Base-by-base conservation (phyloP, 2,888 invertebrate genomes). In the Aleiodes leptofemur region DNA sequence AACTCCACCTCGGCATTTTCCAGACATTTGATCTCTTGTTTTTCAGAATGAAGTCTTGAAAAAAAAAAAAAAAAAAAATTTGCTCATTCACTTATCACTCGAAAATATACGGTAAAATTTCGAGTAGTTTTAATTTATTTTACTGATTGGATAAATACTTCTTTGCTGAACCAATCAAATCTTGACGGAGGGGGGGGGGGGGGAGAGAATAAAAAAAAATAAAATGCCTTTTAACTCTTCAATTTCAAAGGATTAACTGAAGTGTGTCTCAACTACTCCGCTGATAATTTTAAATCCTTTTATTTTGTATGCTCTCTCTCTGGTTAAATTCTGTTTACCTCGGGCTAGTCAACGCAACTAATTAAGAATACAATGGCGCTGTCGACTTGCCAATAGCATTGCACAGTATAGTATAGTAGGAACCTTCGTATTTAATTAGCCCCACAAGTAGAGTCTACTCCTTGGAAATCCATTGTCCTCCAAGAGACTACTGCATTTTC, bases 401-500 rank as follows among this genome's bases (percentile, higher is more conserved):
- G 69, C 57, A 14, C 14, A 34, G 61, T 7, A 38, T 38, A 38
- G 38, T 43, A 43, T n/a, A 53, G 72, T 74, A 77, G 71, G 77
- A 72, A 70, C 66, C 76, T 70, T 74, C 72, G 79, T 76, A 74
- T 70, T 79, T 76, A 79, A 80, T 75, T 76, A 76, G 72, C 34
- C 75, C 70, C 75, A 29, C 59, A 55, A 51, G 66, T 23, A 51
- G 31, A 43, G 51, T 72, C 76, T 59, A 72, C 51, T 69, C 50
- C 51, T 72, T 48, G 43, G 55, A 57, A 71, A 76, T 71, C 77
- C 76, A 79, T 81, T 81, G 81, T 81, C 72, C 78, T 76, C 72
- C 61, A 69, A 71, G 72, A 57, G 68, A 66, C 74, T 75, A 72
- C 71, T 77, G 79, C 76, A 79, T 80, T 80, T 79, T 79, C 79